Evolutionary conservation across 2,888 invertebrate genomes (phyloP), one percentile per base, ranked within the genome.

Genomic region (Muscina levida): DNA sequence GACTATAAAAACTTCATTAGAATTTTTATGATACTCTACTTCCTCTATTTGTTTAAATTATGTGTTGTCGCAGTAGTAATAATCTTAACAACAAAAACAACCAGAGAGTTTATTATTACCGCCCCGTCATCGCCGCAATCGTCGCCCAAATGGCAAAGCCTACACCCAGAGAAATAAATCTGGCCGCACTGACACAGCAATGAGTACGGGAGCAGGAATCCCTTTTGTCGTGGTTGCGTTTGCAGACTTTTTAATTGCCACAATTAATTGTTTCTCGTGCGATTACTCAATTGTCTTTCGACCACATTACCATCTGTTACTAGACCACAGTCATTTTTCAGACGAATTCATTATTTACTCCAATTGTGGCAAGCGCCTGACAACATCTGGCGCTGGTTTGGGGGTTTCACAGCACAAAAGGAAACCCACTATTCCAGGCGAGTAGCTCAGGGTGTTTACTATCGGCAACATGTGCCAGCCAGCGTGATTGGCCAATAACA

Each of bases 21-120:
- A 80, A 80, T 80, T 80, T 76, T 80, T 76, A 80, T 80, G 76
- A 80, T 56, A 65, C 76, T 76, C 72, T 19, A 80, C 79, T 80
- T 80, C 79, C 79, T 76, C 79, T 76, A 80, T 80, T 76, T 80
- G 70, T 59, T 70, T 65, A 80, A 80, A 72, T 80, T 80, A 80
- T 80, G 79, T 76, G 66, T 80, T 80, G 79, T 80, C 79, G 79
- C 79, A 80, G 79, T 72, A 80, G 79, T 73, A 80, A 76, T 76
- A 80, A 80, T 72, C 76, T 80, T 72, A 73, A 73, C 72, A 68
- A 48, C 65, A 70, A 17, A 73, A 73, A 56, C 59, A 68, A 57
- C 15, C 39, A 66, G 66, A 2, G 44, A 59, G 62, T 62, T 62
- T 62, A 62, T 62, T 62, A 42, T 62, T 19, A 62, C 22, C 62